These are phyloP conservation scores for Hypsopygia costalis DNA, from an alignment of 2,888 invertebrate species.

Conservation along the genomic window DNA sequence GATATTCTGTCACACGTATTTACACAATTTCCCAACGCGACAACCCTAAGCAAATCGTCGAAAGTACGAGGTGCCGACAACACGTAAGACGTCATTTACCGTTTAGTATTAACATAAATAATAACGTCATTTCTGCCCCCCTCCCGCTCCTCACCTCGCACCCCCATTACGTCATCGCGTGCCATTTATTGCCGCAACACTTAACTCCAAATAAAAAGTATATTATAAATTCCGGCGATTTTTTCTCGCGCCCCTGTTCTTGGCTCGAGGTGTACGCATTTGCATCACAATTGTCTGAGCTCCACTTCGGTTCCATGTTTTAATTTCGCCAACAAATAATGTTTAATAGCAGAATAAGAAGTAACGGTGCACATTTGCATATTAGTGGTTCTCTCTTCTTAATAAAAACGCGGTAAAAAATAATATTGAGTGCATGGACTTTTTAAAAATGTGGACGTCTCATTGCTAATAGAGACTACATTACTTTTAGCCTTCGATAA, in stretches of 20 bases:
- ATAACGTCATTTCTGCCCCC: slow-evolving; percentile 69
- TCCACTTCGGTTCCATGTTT: slow-evolving; percentile 58
- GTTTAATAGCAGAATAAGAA: slow-evolving; percentile 64
- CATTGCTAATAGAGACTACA: too few relatives aligned
- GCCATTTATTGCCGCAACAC: slow-evolving; percentile 59
- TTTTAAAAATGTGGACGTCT: too few relatives aligned
- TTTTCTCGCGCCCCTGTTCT: slow-evolving; percentile 30
- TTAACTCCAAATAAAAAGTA: slow-evolving; percentile 46
- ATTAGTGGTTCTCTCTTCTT: slow-evolving; percentile 46
- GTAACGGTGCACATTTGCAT: slow-evolving; percentile 60
- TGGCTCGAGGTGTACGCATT: slow-evolving; percentile 41
- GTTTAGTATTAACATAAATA: slow-evolving; percentile 78
- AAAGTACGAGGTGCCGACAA: slow-evolving; percentile 49
- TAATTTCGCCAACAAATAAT: slow-evolving; percentile 74
- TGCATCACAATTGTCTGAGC: slow-evolving; percentile 70
- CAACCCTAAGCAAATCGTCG: slow-evolving; percentile 33
- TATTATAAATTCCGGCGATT: slow-evolving; percentile 52
- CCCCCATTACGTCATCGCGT: slow-evolving; percentile 64
- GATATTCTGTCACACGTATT: too few relatives aligned
- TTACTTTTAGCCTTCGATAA: too few relatives aligned
- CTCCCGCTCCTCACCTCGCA: slow-evolving; percentile 28
- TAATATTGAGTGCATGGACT: slow-evolving; percentile 13
- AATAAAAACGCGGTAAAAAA: slow-evolving; percentile 45
- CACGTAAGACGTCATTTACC: slow-evolving; percentile 75
- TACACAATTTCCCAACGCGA: too few relatives aligned